Evolutionary conservation across 2,797 vertebrate species (phyloP).

Genomic region (Champsocephalus gunnari): DNA sequence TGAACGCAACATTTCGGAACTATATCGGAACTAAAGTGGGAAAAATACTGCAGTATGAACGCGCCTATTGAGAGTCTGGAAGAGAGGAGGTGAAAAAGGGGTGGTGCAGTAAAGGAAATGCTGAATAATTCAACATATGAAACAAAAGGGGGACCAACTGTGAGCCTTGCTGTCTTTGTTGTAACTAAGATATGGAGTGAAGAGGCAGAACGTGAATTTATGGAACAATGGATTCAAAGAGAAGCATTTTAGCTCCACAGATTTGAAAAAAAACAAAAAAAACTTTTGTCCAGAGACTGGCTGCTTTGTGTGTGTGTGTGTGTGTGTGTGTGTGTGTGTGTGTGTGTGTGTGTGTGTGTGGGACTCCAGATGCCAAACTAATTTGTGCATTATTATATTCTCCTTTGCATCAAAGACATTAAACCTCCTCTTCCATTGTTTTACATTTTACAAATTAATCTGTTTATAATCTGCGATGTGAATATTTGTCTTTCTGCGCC

Average conservation of each 20-base stretch:
- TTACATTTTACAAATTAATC: neutral
- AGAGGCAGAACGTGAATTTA: slow-evolving; percentile 56
- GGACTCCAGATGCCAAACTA: neutral
- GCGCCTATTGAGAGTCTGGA: slow-evolving; percentile 25
- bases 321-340: neutral
- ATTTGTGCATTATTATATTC: slow-evolving; percentile 4
- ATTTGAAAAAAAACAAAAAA: slow-evolving; percentile 46
- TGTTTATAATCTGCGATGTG: neutral
- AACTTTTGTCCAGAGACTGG: slow-evolving; percentile 8
- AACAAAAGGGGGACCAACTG: slow-evolving; percentile 37
- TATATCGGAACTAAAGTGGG: too few species aligned
- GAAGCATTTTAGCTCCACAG: slow-evolving; percentile 47
- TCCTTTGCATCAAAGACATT: slow-evolving; percentile 7
- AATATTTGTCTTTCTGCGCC: slow-evolving; percentile 12
- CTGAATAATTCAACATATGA: slow-evolving; percentile 19
- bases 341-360: neutral
- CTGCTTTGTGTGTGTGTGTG: neutral
- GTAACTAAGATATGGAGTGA: slow-evolving; percentile 46
- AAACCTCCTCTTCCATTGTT: neutral
- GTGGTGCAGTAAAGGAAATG: slow-evolving; percentile 1
- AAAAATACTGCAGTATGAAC: too few species aligned
- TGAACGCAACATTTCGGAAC: too few species aligned
- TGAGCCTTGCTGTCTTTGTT: slow-evolving; percentile 23
- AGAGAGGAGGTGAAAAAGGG: slow-evolving; percentile 26
- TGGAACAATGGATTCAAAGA: slow-evolving; percentile 63